Evolutionary conservation across 2,797 vertebrate genomes (phyloP), one percentile per base, ranked within the genome.

Genomic region (Eospalax fontanierii): DNA sequence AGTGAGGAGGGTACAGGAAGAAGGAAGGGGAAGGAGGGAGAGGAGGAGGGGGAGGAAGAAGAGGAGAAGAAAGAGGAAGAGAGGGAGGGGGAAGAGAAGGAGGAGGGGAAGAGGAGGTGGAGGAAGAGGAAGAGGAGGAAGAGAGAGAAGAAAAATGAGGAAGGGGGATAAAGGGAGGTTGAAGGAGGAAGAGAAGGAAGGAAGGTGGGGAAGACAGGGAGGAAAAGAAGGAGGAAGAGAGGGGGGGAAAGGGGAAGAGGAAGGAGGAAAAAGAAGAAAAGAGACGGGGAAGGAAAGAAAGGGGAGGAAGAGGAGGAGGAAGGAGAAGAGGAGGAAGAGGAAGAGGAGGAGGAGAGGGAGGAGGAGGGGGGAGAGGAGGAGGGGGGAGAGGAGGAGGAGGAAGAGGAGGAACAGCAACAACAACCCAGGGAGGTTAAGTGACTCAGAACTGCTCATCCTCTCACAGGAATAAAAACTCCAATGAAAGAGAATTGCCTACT

Each of bases 381-480:
- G 2, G 6, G 43, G 30, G 18, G 12, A 3, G 78, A 28, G 28
- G 46, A 85, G 46, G 11, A 22, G 66, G 40, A 8, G n/a, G 18
- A 6, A 1, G 6, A 65, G 30, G 18, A 21, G 3, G 78, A 28
- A 18, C 46, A 85, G 66, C 35, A 54, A 15, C 8, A 54, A 14
- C 50, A 54, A 71, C n/a, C n/a, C 46, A 71, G 46, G 50, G 40
- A 87, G 91, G 40, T 33, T 80, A 86, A 74, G 35, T 74, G 76
- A 90, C 50, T 74, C 61, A 38, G 33, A 79, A 66, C 40, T 78
- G 28, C 50, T 38, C 50, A 30, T 83, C 83, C 26, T 43, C 82
- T 96, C 28, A 71, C 91, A 92, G 81, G 63, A 93, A 83, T 43
- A 93, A 90, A 87, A 97, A 94, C 94, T 24, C 91, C 57, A 65